phyloP scores from a whole-genome alignment of 2,113 vertebrate genomes.

The Abramis brama region DNA sequence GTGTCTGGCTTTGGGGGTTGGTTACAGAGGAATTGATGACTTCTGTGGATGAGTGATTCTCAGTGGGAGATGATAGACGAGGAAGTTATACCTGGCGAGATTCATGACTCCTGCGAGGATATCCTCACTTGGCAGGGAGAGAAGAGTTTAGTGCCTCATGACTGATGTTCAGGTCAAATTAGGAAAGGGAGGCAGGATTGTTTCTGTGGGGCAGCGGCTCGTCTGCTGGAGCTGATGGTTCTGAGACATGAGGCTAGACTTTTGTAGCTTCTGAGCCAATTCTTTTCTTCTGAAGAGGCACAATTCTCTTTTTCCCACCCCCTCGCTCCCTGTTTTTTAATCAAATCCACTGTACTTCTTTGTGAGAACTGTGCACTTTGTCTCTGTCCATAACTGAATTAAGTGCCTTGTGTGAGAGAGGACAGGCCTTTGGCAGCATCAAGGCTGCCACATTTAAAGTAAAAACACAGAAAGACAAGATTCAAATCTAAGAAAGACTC shows the following conservation, averaged over 20 bases:
- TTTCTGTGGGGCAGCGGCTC: background rate
- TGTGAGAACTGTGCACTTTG: background rate
- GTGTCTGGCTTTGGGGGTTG: slow-evolving; percentile 6
- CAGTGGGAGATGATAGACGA: slow-evolving; percentile 44
- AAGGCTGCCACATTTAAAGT: slow-evolving; percentile 36
- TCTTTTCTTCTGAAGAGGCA: background rate
- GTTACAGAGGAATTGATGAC: slow-evolving; percentile 35
- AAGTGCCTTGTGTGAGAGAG: slow-evolving; percentile 28
- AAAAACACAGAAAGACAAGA: slow-evolving; percentile 23
- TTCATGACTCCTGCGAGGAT: slow-evolving; percentile 22
- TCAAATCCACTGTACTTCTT: background rate
- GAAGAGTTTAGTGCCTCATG: slow-evolving; percentile 29
- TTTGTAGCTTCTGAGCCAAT: background rate
- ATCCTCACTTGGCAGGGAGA: slow-evolving; percentile 28
- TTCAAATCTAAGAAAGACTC: slow-evolving; percentile 35
- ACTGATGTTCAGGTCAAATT: slow-evolving; percentile 26
- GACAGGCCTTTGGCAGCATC: slow-evolving; percentile 7
- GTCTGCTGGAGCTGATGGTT: background rate
- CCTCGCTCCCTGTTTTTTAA: background rate
- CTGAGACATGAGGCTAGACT: background rate
- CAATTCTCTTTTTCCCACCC: background rate
- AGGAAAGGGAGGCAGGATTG: background rate
- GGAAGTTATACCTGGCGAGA: slow-evolving; percentile 21
- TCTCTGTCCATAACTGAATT: slow-evolving; percentile 21
- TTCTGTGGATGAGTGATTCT: slow-evolving; percentile 36